Conservation (phyloP, 2,888 invertebrate species). For the Caradrina clavipalpis region DNA sequence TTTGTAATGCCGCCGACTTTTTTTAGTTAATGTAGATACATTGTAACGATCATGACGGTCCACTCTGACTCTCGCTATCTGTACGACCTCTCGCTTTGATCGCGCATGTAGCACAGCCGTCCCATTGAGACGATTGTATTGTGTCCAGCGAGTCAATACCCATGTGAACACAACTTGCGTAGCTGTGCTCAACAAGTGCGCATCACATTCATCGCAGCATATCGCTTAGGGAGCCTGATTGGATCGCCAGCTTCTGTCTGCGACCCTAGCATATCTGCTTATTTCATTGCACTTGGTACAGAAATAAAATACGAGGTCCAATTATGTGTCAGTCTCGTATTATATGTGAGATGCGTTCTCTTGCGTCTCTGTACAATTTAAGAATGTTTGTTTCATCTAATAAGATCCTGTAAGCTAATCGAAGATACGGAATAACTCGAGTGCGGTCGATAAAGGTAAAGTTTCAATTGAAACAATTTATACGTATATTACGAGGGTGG, state of each 20-base stretch:
- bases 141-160: conserved; percentile 31
- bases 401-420: too few relatives aligned
- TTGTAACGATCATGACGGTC: neutral
- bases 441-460: too few relatives aligned
- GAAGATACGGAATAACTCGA: too few relatives aligned
- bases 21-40: neutral
- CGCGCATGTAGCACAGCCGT: conserved; percentile 3
- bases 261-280: neutral
- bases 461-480: too few relatives aligned
- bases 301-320: neutral
- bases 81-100: neutral
- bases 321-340: conserved; percentile 2
- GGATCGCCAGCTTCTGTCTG: neutral
- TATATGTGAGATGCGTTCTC: too few relatives aligned
- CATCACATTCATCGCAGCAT: neutral
- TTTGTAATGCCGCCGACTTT: too few relatives aligned
- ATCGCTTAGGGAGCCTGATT: neutral
- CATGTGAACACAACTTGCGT: conserved; percentile 2
- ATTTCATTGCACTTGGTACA: neutral
- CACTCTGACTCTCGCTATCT: neutral
- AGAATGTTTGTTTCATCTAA: too few relatives aligned
- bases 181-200: neutral
- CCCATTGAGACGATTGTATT: conserved; percentile 40
- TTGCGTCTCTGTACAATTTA: too few relatives aligned
- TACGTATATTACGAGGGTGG: too few relatives aligned